A percentile compares a stretch with the other conserved stretches of the same genome.
These are phyloP conservation scores for Euzophera pinguis DNA, from an alignment of 2,888 invertebrate species.

Conservation along the genomic window DNA sequence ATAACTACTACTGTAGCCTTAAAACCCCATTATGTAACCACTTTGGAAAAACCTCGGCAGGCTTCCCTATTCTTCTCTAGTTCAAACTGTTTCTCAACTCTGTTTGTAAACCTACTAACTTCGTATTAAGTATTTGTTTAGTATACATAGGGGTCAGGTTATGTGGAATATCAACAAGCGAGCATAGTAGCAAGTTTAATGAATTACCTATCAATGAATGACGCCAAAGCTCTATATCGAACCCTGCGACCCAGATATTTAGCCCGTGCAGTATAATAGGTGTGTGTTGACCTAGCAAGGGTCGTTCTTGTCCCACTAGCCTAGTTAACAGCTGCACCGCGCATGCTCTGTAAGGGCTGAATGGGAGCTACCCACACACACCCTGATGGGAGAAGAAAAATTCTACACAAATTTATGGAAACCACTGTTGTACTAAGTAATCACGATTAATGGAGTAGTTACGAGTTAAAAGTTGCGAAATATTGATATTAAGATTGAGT, in stretches of 20 bases:
- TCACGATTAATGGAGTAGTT: neutral
- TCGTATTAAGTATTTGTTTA: no score
- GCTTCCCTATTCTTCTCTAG: no score
- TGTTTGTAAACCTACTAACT: no score
- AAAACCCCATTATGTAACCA: no score
- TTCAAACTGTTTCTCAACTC: no score
- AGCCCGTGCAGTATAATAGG: neutral
- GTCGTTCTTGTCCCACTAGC: constrained; percentile 8
- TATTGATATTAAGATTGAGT: no score
- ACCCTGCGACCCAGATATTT: constrained; percentile 11
- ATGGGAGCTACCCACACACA: constrained; percentile 9
- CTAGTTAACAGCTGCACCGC: constrained; percentile 1
- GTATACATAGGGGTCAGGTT: no score
- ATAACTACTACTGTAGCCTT: no score
- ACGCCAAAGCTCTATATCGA: neutral
- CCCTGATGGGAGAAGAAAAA: neutral
- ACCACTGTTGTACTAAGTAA: neutral
- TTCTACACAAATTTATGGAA: neutral
- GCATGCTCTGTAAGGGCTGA: constrained; percentile 11
- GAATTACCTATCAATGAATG: neutral
- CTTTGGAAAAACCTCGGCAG: no score
- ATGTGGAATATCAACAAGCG: no score
- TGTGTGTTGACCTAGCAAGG: constrained; percentile 10
- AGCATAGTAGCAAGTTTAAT: neutral
- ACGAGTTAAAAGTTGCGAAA: no score